phyloP scores from a whole-genome alignment of 2,888 invertebrate genomes.

The Pheosia gnoma region DNA sequence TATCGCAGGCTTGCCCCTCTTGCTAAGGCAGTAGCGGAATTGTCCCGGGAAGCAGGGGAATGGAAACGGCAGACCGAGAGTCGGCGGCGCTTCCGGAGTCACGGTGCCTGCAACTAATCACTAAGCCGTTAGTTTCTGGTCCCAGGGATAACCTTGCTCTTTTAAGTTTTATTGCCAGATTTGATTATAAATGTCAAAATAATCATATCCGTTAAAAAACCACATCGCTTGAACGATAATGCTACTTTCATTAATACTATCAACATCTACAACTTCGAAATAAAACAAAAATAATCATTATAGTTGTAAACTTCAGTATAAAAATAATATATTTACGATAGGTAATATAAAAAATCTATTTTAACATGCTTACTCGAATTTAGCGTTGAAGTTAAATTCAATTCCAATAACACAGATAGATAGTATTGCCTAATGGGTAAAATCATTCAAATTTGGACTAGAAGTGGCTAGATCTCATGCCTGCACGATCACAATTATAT shows the following conservation, averaged over 20 bases:
- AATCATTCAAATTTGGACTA: constrained; percentile 1
- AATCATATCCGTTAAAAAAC: neutral
- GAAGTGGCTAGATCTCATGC: neutral
- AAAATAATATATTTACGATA: neutral
- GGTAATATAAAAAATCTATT: neutral
- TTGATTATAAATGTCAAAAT: neutral
- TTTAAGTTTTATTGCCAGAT: constrained; percentile 7
- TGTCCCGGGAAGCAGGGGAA: constrained; percentile 79
- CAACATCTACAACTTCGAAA: neutral
- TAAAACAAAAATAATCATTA: neutral
- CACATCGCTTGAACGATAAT: neutral
- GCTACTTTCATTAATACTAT: neutral
- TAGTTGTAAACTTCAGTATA: neutral
- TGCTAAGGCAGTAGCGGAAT: constrained; percentile 79
- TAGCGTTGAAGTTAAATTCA: neutral
- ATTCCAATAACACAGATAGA: neutral
- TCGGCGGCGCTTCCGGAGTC: constrained; percentile 63
- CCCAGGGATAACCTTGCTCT: constrained; percentile 3
- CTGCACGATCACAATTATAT: neutral
- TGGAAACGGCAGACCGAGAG: constrained; percentile 75
- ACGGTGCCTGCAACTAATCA: constrained; percentile 72
- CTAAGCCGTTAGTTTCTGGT: constrained; percentile 45
- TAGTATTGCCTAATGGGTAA: neutral
- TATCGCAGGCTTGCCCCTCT: constrained; percentile 78
- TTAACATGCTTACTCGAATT: neutral